Conservation (phyloP, 2,797 vertebrate species). For the Ptychobarbus kaznakovi region DNA sequence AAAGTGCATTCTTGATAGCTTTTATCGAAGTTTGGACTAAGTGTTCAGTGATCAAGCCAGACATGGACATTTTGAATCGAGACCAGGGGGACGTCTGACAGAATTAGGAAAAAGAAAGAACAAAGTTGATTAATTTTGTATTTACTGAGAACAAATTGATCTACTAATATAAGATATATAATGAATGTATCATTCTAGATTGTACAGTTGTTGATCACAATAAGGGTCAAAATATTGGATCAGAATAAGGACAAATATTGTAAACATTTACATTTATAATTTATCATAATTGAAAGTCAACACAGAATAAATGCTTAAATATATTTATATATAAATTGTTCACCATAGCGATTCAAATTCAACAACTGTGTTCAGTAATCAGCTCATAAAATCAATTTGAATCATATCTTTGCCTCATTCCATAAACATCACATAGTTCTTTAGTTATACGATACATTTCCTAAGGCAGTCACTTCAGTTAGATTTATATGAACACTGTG, state of each 20-base stretch:
- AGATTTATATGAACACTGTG: constrained; percentile 6
- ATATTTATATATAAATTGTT: neutral
- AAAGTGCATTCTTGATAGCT: constrained; percentile 72
- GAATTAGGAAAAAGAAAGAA: constrained; percentile 35
- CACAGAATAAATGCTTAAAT: neutral
- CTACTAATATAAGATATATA: neutral
- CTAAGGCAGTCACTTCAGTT: constrained; percentile 23
- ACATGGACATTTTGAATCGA: constrained; percentile 62
- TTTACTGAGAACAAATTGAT: neutral
- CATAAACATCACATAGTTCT: neutral
- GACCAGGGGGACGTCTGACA: constrained; percentile 51
- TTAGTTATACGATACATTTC: constrained; percentile 9
- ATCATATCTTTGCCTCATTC: neutral
- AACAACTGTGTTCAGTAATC: constrained; percentile 2
- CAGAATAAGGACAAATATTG: neutral
- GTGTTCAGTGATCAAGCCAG: constrained; percentile 69
- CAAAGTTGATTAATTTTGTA: constrained; percentile 6
- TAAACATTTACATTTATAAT: too few relatives aligned
- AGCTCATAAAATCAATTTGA: constrained; percentile 13
- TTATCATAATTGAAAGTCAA: too few relatives aligned
- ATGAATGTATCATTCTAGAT: neutral
- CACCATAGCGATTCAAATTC: neutral
- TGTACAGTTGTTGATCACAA: neutral
- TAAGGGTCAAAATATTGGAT: neutral
- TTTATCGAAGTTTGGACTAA: constrained; percentile 72